Evolutionary conservation across 1,140 invertebrate genomes (phyloP), one percentile per base, ranked within the genome.

Genomic region (Tetramorium alpestre): DNA sequence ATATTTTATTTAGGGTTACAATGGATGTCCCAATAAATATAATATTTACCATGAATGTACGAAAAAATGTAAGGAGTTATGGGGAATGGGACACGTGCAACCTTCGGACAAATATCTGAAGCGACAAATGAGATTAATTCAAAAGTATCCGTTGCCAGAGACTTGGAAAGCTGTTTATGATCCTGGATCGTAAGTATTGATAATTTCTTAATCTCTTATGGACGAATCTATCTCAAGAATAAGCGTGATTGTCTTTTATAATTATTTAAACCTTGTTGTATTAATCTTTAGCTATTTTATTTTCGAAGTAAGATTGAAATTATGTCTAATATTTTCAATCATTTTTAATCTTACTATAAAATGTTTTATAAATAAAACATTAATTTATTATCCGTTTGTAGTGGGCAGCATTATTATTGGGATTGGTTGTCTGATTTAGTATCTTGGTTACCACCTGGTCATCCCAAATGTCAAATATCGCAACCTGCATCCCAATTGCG

Each of bases 81-180:
- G 98, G 98, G 98, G 97, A 88, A 96, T 96, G 86, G 97, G 98
- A 33, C 97, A 97, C 82, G 88, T 95, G 47, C 96, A 97, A 90
- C 98, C 98, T 60, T 96, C 96, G 82, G 96, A 97, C 86, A 97
- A 96, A 91, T 98, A 99, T 94, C 95, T 98, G 73, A 96, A 97
- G 88, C 96, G 96, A 85, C 97, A 98, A 92, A 96, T 97, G 85
- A 97, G 96, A 94, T 96, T 99, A 93, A 94, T 99, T 49, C 97
- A 97, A 85, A 98, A 98, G 91, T 99, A 99, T 96, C 99, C 99
- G 0, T 94, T 99, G 65, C 98, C 99, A 0, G 96, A 97, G 73
- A 97, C 97, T 65, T 99, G 99, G 99, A 97, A 97, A 93, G 98
- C 99, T 95, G 96, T 99, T 16, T 99, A 98, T 94, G 99, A 99